Conservation (phyloP, 2,797 vertebrate species). For the Gymnothorax javanicus region DNA sequence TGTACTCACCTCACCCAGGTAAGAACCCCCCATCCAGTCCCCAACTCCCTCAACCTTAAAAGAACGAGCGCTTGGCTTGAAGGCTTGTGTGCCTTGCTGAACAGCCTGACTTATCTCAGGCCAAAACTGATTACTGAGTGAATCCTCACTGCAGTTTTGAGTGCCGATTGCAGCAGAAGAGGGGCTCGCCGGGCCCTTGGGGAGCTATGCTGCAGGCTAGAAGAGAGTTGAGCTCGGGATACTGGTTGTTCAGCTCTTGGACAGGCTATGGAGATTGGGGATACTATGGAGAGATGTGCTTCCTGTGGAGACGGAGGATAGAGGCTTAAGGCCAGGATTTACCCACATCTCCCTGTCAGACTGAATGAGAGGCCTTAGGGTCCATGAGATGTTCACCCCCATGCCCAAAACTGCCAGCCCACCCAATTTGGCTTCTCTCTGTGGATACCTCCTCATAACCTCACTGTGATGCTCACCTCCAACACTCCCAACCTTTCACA, state of each 20-base stretch:
- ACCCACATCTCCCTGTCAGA: not conserved
- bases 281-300: not conserved
- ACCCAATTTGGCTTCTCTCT: not conserved
- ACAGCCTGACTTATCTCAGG: not conserved
- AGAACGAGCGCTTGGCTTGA: not conserved
- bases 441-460: slow-evolving; percentile 27
- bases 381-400: not conserved
- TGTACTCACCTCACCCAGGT: slow-evolving; percentile 85
- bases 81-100: not conserved
- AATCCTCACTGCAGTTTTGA: not conserved
- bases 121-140: not conserved
- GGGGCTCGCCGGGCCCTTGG: not conserved
- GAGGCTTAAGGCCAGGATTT: not conserved
- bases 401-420: not conserved
- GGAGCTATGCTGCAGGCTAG: not conserved
- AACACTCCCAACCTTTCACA: not conserved
- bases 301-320: not conserved
- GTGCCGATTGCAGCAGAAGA: not conserved
- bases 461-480: not conserved
- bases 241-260: not conserved
- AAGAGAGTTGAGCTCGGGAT: not conserved
- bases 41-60: slow-evolving; percentile 30
- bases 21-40: slow-evolving; percentile 67
- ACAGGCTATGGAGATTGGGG: not conserved
- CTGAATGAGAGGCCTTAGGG: not conserved